Evolutionary conservation across 2,888 invertebrate genomes (phyloP), one percentile per base, ranked within the genome.

Genomic region (Pollenia labialis): DNA sequence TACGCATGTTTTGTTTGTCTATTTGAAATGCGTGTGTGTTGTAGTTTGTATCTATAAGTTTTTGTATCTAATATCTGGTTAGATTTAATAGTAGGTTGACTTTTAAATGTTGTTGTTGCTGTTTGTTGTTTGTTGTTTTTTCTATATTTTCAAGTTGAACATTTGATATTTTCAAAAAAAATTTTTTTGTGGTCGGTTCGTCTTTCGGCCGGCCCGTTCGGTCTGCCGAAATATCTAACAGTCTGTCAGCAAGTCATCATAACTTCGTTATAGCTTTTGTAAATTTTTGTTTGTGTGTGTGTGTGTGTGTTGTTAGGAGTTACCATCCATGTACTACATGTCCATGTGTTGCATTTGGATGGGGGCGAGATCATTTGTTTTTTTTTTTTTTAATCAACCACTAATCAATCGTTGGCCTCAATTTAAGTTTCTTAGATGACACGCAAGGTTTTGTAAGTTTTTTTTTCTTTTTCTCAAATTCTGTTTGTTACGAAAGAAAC

Each of bases 371-470:
- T 84, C 54, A 81, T 44, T 87, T 87, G 48, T 56, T 71, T 60
- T 72, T 87, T 87, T 56, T 56, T 71, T 60, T 81, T 52, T 77
- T 81, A 87, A 87, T 80, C 86, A 87, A 60, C 71, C 83, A 83
- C 86, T 87, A 87, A 87, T 84, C 87, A 87, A 87, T 87, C 66
- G 81, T 74, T 87, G 84, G 64, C 81, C 87, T 87, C 81, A 87
- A 84, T 84, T 87, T 68, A 32, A 44, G 48, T 66, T 77, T 74
- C 14, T 81, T 76, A 66, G 76, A 87, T 87, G 86, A 64, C 83
- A 87, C 81, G 76, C 84, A 84, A 87, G 83, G 83, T 77, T 66
- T 79, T 56, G 52, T n/a, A 9, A 42, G 42, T 50, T 74, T 62
- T 40, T 69, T 50, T 9, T 44, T 4, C 12, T 48, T 48, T 40